Base-by-base conservation (phyloP, 2,888 invertebrate species). In the Coenonympha arcania region DNA sequence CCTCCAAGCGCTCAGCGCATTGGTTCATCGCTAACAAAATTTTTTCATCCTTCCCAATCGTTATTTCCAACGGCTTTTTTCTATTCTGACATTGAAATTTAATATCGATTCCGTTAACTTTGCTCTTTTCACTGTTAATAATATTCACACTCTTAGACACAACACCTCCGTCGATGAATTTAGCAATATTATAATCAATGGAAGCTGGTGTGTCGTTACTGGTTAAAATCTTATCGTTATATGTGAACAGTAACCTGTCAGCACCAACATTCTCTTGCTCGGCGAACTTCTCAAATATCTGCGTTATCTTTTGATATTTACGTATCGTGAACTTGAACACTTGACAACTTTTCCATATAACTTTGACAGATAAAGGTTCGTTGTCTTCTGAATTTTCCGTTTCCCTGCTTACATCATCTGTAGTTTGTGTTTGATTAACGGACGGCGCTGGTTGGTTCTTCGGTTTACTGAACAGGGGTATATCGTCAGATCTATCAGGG, bases 121-220 rank as follows among this genome's bases (percentile, higher is more conserved):
- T 1, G 54, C 48, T 0, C 36, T 52, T 2, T 28, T 45, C 1
- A 52, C 52, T 0, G 49, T 8, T 55, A 62, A 66, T 40, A 6
- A 76, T 55, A 1, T 69, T 59, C 0, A 79, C 61, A 37, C 67
- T 73, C n/a, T 72, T 68, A 8, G 69, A 73, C 0, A 78, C 64
- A 0, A 85, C 64, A 1, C 87, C 87, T 0, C 86, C 87, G 0
- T 87, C 86, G 2, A 87, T 87, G 52, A 86, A 84, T 41, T 85
- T 81, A 0, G 65, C 79, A 6, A 85, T 76, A 31, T 63, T 84
- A 45, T 87, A 86, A 1, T 69, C 57, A 18, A 87, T 81, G 0
- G 73, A 64, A 1, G 79, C 79, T 0, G 87, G 87, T 0, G 85
- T 84, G 55, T 87, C 84, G 0, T 78, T 69, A 0, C 69, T 65